These are phyloP conservation scores for Metellina segmentata DNA, from an alignment of 2,888 invertebrate genomes.

Conservation along the genomic window DNA sequence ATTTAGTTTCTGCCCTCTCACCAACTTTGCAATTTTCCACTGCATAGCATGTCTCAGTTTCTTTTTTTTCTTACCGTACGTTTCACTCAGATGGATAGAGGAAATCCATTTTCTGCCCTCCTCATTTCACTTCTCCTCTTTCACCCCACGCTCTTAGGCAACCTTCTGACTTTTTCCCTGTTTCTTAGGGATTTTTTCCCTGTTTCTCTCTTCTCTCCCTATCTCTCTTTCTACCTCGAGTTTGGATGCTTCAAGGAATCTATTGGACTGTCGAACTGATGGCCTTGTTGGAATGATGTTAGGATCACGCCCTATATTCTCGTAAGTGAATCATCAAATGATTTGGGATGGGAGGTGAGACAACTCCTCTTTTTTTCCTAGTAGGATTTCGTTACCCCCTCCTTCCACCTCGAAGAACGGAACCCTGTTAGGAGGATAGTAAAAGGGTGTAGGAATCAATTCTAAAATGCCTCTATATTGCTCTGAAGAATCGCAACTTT, in stretches of 20 bases:
- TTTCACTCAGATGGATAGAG: not conserved
- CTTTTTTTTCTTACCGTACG: not conserved
- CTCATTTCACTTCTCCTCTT: conserved; percentile 1
- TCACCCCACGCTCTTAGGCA: not conserved
- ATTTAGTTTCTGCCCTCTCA: conserved; percentile 22
- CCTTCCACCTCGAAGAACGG: not conserved
- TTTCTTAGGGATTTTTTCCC: not conserved
- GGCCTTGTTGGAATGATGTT: conserved; percentile 16
- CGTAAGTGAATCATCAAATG: conserved; percentile 41
- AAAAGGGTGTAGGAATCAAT: not conserved
- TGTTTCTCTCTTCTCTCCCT: not conserved
- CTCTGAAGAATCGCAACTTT: not conserved
- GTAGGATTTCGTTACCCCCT: not conserved
- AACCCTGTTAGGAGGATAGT: not conserved
- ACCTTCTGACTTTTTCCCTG: not conserved
- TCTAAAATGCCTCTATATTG: not conserved
- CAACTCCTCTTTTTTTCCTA: not conserved
- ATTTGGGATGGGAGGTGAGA: conserved; percentile 24
- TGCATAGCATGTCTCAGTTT: not conserved
- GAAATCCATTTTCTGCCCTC: not conserved
- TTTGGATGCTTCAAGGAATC: conserved; percentile 9
- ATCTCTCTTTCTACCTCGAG: no score
- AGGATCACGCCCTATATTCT: conserved; percentile 16
- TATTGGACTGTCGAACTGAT: conserved; percentile 20
- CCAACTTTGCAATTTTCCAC: conserved; percentile 24